phyloP scores from a whole-genome alignment of 1,140 invertebrate species.

The Aphelinus certus region DNA sequence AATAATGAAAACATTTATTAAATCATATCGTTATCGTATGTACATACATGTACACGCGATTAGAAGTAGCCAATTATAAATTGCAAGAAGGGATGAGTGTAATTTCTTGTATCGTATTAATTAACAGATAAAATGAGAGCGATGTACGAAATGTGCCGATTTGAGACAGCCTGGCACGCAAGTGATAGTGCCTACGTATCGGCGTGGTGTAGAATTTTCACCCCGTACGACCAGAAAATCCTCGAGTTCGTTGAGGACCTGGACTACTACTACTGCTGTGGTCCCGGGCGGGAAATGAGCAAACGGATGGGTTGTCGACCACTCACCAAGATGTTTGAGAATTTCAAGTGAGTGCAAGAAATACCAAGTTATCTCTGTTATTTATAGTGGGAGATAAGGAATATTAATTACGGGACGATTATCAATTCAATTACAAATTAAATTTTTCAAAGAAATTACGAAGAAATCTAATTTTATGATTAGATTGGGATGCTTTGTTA shows the following conservation, averaged over 20 bases:
- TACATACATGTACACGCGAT: too few species aligned
- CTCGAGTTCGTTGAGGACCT: conserved; percentile 85
- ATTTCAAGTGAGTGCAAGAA: conserved; percentile 67
- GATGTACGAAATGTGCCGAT: conserved; percentile 81
- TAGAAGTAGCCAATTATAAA: too few species aligned
- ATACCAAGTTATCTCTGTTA: neutral
- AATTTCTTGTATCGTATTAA: too few species aligned
- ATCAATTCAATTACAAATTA: too few species aligned
- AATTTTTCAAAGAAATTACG: too few species aligned
- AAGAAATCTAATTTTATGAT: too few species aligned
- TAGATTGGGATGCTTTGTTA: too few species aligned
- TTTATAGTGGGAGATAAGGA: too few species aligned
- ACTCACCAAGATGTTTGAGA: conserved; percentile 77
- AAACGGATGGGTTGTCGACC: conserved; percentile 77
- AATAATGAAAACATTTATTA: too few species aligned
- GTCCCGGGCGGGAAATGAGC: conserved; percentile 76
- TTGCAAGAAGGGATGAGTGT: too few species aligned
- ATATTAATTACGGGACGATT: too few species aligned
- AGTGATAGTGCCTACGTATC: conserved; percentile 64
- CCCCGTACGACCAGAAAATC: conserved; percentile 74
- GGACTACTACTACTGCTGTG: conserved; percentile 79
- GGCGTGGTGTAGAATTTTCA: conserved; percentile 80
- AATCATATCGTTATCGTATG: too few species aligned
- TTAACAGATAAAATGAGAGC: conserved; percentile 25
- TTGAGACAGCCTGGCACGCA: conserved; percentile 75